Evolutionary conservation across 1,140 invertebrate species (phyloP).

Genomic region (Ericerus pela): DNA sequence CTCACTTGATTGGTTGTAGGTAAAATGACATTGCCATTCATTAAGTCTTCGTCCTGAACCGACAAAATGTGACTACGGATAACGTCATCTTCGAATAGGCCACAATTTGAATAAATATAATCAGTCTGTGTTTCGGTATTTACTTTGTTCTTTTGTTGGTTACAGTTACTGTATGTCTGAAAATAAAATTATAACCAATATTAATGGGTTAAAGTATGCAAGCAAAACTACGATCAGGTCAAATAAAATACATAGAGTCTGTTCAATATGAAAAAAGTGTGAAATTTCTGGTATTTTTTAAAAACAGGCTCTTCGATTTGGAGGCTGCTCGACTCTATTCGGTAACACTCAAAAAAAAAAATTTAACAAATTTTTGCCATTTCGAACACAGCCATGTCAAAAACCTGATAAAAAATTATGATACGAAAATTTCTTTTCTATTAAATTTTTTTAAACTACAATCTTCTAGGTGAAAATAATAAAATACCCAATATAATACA

Average conservation of each 20-base stretch:
- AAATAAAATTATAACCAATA: background rate
- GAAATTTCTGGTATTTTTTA: background rate
- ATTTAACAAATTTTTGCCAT: too few species aligned
- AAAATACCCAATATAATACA: background rate
- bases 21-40: too few species aligned
- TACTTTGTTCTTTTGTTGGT: conserved; percentile 10
- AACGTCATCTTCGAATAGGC: too few species aligned
- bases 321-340: background rate
- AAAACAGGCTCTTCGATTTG: background rate
- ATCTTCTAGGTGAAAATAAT: background rate
- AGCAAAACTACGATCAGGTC: background rate
- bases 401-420: too few species aligned
- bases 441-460: too few species aligned
- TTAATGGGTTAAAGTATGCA: background rate
- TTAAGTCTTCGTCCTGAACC: too few species aligned
- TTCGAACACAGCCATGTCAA: too few species aligned
- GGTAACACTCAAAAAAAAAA: too few species aligned
- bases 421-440: too few species aligned
- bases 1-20: too few species aligned
- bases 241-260: background rate
- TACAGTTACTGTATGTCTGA: conserved; percentile 12
- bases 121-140: conserved; percentile 18
- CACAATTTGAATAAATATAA: conserved; percentile 2
- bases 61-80: too few species aligned
- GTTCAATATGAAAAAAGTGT: background rate